Evolutionary conservation across 1,140 invertebrate species (phyloP), one percentile per base, ranked within the genome.

Genomic region (Drosophila repleta): DNA sequence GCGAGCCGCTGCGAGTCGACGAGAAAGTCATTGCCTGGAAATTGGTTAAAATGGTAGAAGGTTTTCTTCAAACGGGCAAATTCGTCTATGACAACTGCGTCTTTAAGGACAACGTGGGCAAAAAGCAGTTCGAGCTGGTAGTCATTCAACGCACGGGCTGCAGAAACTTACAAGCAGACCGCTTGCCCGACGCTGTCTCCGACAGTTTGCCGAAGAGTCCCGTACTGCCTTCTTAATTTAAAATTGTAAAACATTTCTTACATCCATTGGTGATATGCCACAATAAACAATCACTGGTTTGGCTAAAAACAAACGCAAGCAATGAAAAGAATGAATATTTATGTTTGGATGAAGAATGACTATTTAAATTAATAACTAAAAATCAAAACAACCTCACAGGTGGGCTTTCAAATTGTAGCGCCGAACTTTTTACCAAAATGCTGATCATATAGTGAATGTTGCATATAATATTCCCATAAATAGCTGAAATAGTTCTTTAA

Each of bases 1-100:
- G 21, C 1, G 24, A 26, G 11, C 15, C 24, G 17, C 46, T 68
- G 2, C 51, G 78, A 5, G 3, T 24, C 0, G 74, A 77, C n/a
- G 78, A 80, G 35, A 18, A 65, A 26, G 26, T 67, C 6, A 70
- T 77, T 20, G 70, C 70, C 0, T 39, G 56, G 8, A 77, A 80
- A 11, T 49, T 80, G 1, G 15, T 80, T 0, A 65, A 53, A 20
- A 77, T 80, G 78, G 43, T 80, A 8, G 74, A 64, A 29, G 51
- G 58, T 2, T 80, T 80, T 43, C 3, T 53, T 1, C 5, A 62
- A 6, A 51, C 8, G 13, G 18, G 18, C 10, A 0, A 51, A 10
- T n/a, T 24, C 10, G 21, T 13, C 15, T 26, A 70, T 21, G 52
- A 51, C 11, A 57, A 43, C 2, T 65, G 61, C 46, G 8, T 5